These are phyloP conservation scores for Trachythela sp. DNA, from an alignment of 64 coral and sea anemone species.

Conservation along the genomic window DNA sequence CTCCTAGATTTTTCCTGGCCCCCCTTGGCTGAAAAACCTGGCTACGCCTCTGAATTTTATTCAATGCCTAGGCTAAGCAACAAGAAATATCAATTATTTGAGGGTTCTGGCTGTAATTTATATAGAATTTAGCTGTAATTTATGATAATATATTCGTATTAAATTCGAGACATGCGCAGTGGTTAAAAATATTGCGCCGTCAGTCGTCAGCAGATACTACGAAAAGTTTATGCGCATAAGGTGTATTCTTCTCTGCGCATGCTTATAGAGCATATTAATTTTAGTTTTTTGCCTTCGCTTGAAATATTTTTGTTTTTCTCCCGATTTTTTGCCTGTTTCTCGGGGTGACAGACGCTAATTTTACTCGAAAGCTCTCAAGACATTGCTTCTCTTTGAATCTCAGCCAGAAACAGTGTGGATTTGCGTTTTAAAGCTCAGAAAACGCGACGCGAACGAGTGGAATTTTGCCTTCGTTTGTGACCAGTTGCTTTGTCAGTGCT, in stretches of 20 bases:
- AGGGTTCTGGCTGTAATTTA: too few relatives aligned
- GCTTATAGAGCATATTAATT: background rate
- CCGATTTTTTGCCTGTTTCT: background rate
- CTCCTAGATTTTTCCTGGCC: too few relatives aligned
- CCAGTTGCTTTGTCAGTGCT: background rate
- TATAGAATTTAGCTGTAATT: too few relatives aligned
- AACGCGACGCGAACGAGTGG: background rate
- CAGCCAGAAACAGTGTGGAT: background rate
- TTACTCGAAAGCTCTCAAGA: background rate
- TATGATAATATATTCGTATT: background rate
- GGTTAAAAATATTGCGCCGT: background rate
- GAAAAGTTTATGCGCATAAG: background rate
- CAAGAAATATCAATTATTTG: too few relatives aligned
- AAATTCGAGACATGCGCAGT: background rate
- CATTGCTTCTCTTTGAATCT: background rate
- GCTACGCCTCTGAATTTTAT: too few relatives aligned
- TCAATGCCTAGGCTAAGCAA: too few relatives aligned
- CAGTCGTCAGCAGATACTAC: background rate
- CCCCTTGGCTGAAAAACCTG: too few relatives aligned
- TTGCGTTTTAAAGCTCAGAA: background rate
- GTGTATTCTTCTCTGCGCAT: background rate
- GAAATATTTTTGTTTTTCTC: conserved; percentile 23
- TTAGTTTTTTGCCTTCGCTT: background rate
- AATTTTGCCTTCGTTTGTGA: background rate
- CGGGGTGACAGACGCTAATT: background rate